Base-by-base conservation (phyloP, 1,140 invertebrate species). In the Anagrus nilaparvatae region DNA sequence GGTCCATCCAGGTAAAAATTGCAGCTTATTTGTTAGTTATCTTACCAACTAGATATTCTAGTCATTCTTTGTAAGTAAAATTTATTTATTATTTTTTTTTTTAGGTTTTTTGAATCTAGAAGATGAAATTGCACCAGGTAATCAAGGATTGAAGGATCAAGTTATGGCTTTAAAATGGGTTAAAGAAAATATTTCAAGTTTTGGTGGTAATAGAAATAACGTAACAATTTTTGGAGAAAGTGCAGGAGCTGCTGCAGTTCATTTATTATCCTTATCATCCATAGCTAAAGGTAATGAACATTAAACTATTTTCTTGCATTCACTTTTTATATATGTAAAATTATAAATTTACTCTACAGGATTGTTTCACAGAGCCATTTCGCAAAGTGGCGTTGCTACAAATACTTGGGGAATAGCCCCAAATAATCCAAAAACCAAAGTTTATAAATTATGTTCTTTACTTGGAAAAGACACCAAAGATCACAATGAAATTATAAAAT, bases 201-300 rank as follows among this genome's bases (percentile, higher is more conserved):
- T 81, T 52, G 75, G 74, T 14, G 78, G 79, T 2, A 69, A 78
- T 56, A 65, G 73, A 3, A 56, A 75, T 28, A 67, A 69, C 29
- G 69, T 82, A 12, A 79, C 77, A 3, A 48, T 82, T 17, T 77
- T 80, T 53, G 78, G 79, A 5, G 76, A 81, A 60, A 61, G 54
- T 28, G 72, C 73, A 7, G 73, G 73, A 18, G 67, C 60, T 5
- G 63, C 60, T 24, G 65, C 63, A 5, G 65, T 72, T 3, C 46
- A 52, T 35, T 50, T 65, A 28, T 57, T 72, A 28, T 55, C 64
- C 10, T 31, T 73, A 27, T 50, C 48, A 3, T 40, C 50, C n/a
- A 33, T 49, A 25, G 48, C 45, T 16, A 45, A 38, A 51, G 53
- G 53, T 52, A 5, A 23, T 25, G 12, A 18, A n/a, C n/a, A n/a